Percentiles rank a stretch among this genome's conserved stretches.
phyloP scores from a whole-genome alignment of 1,140 invertebrate genomes.

The Listronotus bonariensis region DNA sequence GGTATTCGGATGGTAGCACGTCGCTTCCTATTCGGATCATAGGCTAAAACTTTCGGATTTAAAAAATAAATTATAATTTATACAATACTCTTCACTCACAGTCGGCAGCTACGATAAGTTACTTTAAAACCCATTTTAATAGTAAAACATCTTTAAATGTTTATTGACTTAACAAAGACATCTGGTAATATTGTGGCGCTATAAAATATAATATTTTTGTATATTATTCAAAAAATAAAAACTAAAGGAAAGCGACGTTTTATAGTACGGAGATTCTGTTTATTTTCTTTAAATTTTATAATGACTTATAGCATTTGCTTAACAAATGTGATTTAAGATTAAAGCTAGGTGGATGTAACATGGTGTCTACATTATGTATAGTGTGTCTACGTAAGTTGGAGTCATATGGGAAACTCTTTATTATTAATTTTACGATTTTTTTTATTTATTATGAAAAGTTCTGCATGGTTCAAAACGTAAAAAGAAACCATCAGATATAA shows the following conservation, averaged over 20 bases:
- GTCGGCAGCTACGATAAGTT: background rate
- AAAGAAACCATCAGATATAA: too few species aligned
- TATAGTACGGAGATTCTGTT: constrained; percentile 32
- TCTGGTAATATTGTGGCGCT: constrained; percentile 25
- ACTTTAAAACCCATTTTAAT: constrained; percentile 6
- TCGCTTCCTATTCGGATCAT: too few species aligned
- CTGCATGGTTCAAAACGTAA: too few species aligned
- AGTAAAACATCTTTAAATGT: constrained; percentile 16
- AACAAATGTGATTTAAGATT: constrained; percentile 32
- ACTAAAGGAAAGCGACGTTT: constrained; percentile 28
- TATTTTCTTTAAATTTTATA: constrained; percentile 34
- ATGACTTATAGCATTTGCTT: constrained; percentile 36
- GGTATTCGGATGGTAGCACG: too few species aligned
- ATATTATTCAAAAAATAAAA: constrained; percentile 32
- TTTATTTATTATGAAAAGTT: too few species aligned
- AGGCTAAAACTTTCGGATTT: too few species aligned
- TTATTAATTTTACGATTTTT: too few species aligned
- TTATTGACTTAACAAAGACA: constrained; percentile 26
- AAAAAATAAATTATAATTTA: too few species aligned
- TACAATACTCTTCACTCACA: background rate
- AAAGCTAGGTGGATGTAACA: constrained; percentile 13
- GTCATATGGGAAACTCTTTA: too few species aligned
- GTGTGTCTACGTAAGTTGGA: too few species aligned
- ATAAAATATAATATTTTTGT: constrained; percentile 34
- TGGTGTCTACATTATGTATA: background rate